phyloP scores from a whole-genome alignment of 2,888 invertebrate species.

The Cartodere bifasciata region DNA sequence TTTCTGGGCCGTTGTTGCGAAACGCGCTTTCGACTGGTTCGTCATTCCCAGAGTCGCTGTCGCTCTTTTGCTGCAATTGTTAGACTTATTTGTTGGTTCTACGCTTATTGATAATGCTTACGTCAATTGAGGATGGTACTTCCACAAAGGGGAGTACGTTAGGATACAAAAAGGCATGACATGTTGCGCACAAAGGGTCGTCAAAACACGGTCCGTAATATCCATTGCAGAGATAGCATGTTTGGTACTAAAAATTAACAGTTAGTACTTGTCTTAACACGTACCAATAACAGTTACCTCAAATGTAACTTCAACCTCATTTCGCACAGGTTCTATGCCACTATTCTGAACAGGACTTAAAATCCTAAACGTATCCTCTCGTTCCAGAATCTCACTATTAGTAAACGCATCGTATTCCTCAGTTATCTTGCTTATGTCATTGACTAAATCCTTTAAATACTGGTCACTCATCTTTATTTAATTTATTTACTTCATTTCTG shows the following conservation, averaged over 20 bases:
- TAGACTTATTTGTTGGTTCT: too few relatives aligned
- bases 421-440: constrained; percentile 6
- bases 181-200: constrained; percentile 83
- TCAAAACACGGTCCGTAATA: constrained; percentile 86
- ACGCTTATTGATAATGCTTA: too few relatives aligned
- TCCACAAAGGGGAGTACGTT: constrained; percentile 37
- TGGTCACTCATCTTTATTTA: constrained; percentile 3
- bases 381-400: constrained; percentile 5
- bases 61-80: constrained; percentile 49
- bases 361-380: constrained; percentile 15
- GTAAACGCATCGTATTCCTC: constrained; percentile 6
- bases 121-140: constrained; percentile 30
- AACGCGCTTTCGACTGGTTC: constrained; percentile 63
- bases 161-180: constrained; percentile 86
- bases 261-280: neutral
- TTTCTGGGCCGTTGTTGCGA: constrained; percentile 16
- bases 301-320: constrained; percentile 6
- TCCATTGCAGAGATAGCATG: constrained; percentile 78
- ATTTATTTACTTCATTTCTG: constrained; percentile 46
- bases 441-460: constrained; percentile 9
- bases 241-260: constrained; percentile 41
- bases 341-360: constrained; percentile 10
- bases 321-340: constrained; percentile 3
- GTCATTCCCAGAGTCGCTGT: constrained; percentile 75
- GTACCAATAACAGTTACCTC: constrained; percentile 9